Percentiles rank a stretch among this genome's conserved stretches.
These are phyloP conservation scores for Pseudochromis fuscus DNA, from an alignment of 2,797 vertebrate species.

Conservation along the genomic window DNA sequence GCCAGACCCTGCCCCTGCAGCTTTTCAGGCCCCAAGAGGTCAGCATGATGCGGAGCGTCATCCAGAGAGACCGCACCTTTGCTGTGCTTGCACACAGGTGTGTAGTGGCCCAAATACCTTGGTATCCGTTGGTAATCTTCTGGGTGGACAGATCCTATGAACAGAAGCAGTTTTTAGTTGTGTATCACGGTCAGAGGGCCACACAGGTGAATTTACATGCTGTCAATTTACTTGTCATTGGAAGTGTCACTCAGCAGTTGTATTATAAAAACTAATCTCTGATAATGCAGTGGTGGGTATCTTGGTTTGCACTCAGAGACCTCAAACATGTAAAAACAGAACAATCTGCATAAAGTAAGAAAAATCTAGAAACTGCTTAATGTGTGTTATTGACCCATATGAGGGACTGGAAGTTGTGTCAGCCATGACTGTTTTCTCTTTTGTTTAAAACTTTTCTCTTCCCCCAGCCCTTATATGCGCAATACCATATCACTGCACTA, in stretches of 20 bases:
- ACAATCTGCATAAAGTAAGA: background rate
- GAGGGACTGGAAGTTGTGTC: background rate
- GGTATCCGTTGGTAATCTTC: background rate
- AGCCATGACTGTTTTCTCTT: background rate
- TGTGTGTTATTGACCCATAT: background rate
- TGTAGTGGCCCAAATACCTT: background rate
- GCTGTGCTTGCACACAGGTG: conserved; percentile 97
- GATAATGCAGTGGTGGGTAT: background rate
- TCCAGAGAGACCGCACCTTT: conserved; percentile 96
- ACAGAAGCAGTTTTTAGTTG: background rate
- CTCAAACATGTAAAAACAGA: background rate
- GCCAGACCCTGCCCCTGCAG: conserved; percentile 96
- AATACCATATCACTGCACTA: background rate
- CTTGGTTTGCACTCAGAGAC: background rate
- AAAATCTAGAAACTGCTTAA: background rate
- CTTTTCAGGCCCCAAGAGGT: conserved; percentile 97
- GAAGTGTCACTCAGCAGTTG: background rate
- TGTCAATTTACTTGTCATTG: background rate
- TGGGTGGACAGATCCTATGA: background rate
- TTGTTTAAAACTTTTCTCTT: background rate
- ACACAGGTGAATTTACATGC: too few species aligned
- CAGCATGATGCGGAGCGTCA: conserved; percentile 96
- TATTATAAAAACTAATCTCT: background rate
- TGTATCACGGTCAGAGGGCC: background rate
- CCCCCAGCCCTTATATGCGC: too few species aligned